These are phyloP conservation scores for Nibea coibor DNA, from an alignment of 2,113 vertebrate genomes.

Conservation along the genomic window DNA sequence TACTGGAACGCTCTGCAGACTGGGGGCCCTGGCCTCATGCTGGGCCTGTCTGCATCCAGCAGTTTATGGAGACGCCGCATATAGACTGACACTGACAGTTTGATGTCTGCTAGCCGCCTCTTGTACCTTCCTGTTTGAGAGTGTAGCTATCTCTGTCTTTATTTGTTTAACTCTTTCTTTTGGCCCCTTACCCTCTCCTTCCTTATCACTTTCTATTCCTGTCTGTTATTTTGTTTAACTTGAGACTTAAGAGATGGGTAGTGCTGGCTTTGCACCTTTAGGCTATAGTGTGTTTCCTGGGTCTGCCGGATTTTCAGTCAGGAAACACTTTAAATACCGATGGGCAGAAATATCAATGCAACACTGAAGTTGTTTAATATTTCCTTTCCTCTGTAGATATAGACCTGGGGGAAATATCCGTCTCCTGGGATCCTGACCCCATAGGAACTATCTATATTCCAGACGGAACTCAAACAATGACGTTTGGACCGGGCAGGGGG, in stretches of 20 bases:
- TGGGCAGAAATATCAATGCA: slow-evolving; percentile 72
- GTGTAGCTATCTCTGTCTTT: slow-evolving; percentile 33
- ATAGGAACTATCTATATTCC: slow-evolving; percentile 80
- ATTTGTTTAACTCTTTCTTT: slow-evolving; percentile 54
- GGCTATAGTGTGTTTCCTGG: slow-evolving; percentile 63
- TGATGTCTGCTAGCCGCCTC: slow-evolving; percentile 62
- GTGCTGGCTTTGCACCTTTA: slow-evolving; percentile 67
- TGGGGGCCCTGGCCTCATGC: slow-evolving; percentile 65
- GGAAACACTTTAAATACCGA: slow-evolving; percentile 74
- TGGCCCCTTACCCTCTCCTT: slow-evolving; percentile 9
- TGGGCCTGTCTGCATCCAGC: slow-evolving; percentile 78
- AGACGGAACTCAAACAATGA: slow-evolving; percentile 85
- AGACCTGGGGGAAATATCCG: slow-evolving; percentile 76
- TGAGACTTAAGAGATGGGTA: slow-evolving; percentile 64
- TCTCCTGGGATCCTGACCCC: slow-evolving; percentile 79
- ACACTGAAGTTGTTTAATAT: slow-evolving; percentile 72
- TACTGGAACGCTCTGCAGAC: slow-evolving; percentile 64
- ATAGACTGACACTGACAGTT: slow-evolving; percentile 79
- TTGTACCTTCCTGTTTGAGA: slow-evolving; percentile 56
- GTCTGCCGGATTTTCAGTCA: slow-evolving; percentile 71
- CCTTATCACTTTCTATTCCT: slow-evolving; percentile 43
- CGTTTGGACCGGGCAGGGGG: slow-evolving; percentile 72
- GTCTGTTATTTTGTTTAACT: slow-evolving; percentile 46
- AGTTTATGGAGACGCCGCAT: slow-evolving; percentile 79
- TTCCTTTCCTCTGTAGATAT: slow-evolving; percentile 80